phyloP scores from a whole-genome alignment of 37 sponge, comb jelly and placozoan species.

The Chondrilla cf. caribensis region DNA sequence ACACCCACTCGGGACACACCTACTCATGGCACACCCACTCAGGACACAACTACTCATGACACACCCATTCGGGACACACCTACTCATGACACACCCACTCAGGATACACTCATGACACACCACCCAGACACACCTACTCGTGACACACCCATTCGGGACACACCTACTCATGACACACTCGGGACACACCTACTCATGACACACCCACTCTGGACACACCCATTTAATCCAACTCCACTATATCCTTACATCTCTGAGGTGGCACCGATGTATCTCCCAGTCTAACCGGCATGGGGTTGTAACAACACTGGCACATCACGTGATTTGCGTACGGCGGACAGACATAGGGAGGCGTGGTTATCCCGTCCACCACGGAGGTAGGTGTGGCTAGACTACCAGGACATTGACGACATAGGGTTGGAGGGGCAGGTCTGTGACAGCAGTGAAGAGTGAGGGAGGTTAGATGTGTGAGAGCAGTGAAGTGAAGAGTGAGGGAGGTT shows the following conservation, averaged over 20 bases:
- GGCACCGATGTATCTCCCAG: slow-evolving; percentile 34
- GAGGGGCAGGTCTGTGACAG: slow-evolving; percentile 14
- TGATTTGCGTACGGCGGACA: slow-evolving; percentile 61
- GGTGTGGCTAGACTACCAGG: slow-evolving; percentile 40
- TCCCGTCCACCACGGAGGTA: not conserved
- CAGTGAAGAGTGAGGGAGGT: not conserved
- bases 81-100: too few species aligned
- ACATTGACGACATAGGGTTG: slow-evolving; percentile 74
- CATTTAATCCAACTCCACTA: not conserved
- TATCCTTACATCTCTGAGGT: slow-evolving; percentile 72
- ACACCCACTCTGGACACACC: not conserved
- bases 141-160: not conserved
- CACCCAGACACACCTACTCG: not conserved
- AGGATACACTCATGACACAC: too few species aligned
- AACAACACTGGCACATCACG: slow-evolving; percentile 80
- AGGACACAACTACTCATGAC: too few species aligned
- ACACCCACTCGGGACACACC: too few species aligned
- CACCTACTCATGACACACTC: too few species aligned
- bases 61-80: too few species aligned
- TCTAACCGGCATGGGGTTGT: slow-evolving; percentile 85
- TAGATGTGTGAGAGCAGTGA: not conserved
- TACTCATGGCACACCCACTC: too few species aligned
- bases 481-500: too few species aligned
- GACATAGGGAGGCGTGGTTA: slow-evolving; percentile 43
- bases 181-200: not conserved